Base-by-base conservation (phyloP, 2,797 vertebrate genomes). In the Crenichthys baileyi region DNA sequence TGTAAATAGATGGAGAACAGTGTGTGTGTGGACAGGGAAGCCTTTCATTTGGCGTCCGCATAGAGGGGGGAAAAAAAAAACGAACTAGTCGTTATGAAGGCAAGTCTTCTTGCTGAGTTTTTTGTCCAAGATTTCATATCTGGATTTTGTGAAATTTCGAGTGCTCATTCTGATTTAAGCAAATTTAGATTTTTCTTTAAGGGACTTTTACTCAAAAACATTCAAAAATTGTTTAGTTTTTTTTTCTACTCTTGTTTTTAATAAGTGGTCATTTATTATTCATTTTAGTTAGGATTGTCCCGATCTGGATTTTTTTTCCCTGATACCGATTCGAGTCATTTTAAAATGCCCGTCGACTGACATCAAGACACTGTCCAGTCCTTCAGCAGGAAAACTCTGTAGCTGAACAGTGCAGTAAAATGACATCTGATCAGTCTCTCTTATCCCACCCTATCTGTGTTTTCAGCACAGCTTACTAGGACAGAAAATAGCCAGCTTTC, bases 41-140 rank as follows among this genome's bases (percentile, higher is more conserved):
- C 48, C 78, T 84, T 88, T 90, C 77, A 87, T 46, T 60, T 80
- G 50, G 68, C 70, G 81, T 76, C 51, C 20, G 24, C 16, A 36
- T 24, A 7, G n/a, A 61, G 73, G 31, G 44, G n/a, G n/a, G n/a
- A 2, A 31, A 31, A 31, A 31, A 41, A 36, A 84, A 29, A 7
- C 22, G 5, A 50, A 50, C 26, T 18, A 70, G 67, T 46, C 7
- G 53, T 22, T 26, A 48, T 4, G 2, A n/a, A 46, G 67, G 36
- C 39, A n/a, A 26, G n/a, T 22, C 56, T 68, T 15, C 39, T 65
- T 36, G 31, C 22, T 0, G 8, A 65, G 29, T 39, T 20, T 65
- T 65, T 63, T 31, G 16, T 63, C 0, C 9, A 31, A 15, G 26
- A 61, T 61, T 31, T 61, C 26, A 61, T 15, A 29, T 16, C 11